These are phyloP conservation scores for Crypturellus undulatus DNA, from an alignment of 2,113 vertebrate genomes.

Conservation along the genomic window DNA sequence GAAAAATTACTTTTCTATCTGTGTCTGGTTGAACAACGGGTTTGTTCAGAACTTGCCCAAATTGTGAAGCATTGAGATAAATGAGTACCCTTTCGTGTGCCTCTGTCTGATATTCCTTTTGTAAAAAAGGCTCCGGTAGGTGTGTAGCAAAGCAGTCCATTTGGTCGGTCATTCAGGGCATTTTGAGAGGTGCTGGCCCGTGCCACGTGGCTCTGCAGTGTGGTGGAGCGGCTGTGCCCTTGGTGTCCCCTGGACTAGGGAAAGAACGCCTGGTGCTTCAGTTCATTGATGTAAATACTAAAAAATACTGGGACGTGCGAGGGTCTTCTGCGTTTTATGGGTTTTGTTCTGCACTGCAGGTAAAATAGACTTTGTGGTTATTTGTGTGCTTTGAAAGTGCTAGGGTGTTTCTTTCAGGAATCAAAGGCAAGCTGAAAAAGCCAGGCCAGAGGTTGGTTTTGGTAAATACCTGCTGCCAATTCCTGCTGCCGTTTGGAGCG, in stretches of 20 bases:
- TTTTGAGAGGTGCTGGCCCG: neutral
- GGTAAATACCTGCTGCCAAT: neutral
- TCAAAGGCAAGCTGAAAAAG: neutral
- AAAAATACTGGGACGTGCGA: neutral
- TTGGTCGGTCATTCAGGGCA: constrained; percentile 24
- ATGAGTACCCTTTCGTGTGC: constrained; percentile 7
- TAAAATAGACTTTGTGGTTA: neutral
- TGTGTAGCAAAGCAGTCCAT: constrained; percentile 31
- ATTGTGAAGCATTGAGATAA: neutral
- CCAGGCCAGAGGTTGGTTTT: neutral
- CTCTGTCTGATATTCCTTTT: constrained; percentile 40
- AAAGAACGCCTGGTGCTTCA: neutral
- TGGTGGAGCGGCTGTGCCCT: neutral
- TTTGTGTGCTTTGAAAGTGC: neutral
- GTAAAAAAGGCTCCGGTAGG: constrained; percentile 25
- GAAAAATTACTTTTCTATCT: neutral
- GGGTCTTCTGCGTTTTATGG: neutral
- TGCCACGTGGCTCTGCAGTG: neutral
- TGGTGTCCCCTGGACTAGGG: neutral
- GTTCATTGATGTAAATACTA: neutral
- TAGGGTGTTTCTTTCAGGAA: neutral
- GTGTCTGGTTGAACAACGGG: constrained; percentile 17
- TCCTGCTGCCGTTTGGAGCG: neutral
- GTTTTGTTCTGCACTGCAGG: neutral
- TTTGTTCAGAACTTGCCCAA: constrained; percentile 31